Evolutionary conservation across 1,140 invertebrate genomes (phyloP).

Genomic region (Plutomurus gul): DNA sequence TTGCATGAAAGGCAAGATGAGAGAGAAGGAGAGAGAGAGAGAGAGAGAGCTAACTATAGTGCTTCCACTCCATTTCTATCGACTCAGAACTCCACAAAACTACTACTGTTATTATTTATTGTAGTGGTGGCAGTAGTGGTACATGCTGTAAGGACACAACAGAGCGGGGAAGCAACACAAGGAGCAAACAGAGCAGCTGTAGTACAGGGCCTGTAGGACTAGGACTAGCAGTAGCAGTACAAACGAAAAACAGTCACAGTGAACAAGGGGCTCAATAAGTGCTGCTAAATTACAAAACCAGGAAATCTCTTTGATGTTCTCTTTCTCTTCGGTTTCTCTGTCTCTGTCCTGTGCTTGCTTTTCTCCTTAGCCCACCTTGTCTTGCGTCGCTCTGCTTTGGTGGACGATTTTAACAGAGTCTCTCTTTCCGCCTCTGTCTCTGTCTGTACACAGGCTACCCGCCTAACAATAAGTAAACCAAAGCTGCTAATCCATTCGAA

Average conservation of each 20-base stretch:
- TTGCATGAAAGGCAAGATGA: background rate
- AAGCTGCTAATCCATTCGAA: background rate
- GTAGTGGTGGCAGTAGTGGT: background rate
- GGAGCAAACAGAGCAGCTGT: background rate
- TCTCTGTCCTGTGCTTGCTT: background rate
- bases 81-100: background rate
- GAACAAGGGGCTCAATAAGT: constrained; percentile 20
- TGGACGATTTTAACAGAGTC: background rate
- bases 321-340: background rate
- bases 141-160: background rate
- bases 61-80: background rate
- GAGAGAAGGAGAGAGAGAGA: background rate
- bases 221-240: no score
- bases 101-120: background rate
- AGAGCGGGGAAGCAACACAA: background rate
- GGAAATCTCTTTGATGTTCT: constrained; percentile 33
- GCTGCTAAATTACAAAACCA: constrained; percentile 36
- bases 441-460: background rate
- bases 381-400: background rate
- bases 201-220: no score
- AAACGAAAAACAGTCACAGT: no score
- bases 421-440: background rate
- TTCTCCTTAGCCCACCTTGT: background rate
- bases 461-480: background rate
- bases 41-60: background rate